These are phyloP conservation scores for Cetonia aurata DNA, from an alignment of 2,888 invertebrate genomes.

Conservation along the genomic window DNA sequence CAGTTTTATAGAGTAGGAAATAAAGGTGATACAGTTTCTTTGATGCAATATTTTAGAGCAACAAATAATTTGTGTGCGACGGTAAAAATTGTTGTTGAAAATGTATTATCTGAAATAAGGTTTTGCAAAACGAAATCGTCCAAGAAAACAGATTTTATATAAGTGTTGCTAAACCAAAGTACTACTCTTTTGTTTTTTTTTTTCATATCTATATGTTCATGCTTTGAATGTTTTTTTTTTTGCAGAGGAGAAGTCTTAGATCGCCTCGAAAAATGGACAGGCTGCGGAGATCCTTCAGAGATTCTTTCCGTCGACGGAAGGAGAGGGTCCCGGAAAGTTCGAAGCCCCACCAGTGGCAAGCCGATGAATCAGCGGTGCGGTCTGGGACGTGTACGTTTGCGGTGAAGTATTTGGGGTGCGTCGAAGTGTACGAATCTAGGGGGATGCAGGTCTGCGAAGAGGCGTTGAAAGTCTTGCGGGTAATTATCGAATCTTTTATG, in stretches of 20 bases:
- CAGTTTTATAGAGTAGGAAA: too few relatives aligned
- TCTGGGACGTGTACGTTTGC: constrained; percentile 97
- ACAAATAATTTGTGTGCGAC: too few relatives aligned
- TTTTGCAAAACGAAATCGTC: too few relatives aligned
- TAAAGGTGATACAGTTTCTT: too few relatives aligned
- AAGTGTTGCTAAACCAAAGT: background rate
- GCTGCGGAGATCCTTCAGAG: constrained; percentile 88
- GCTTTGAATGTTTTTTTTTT: constrained; percentile 25
- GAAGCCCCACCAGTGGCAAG: constrained; percentile 98
- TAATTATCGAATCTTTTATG: constrained; percentile 68
- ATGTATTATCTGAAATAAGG: too few relatives aligned
- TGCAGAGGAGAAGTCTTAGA: constrained; percentile 75
- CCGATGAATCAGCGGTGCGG: constrained; percentile 96
- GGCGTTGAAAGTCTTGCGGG: constrained; percentile 95
- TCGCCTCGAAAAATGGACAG: constrained; percentile 89
- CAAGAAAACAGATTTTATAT: too few relatives aligned
- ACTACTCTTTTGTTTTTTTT: background rate
- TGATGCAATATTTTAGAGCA: too few relatives aligned
- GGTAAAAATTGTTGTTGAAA: too few relatives aligned
- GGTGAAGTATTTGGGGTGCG: constrained; percentile 98
- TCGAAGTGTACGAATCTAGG: constrained; percentile 98
- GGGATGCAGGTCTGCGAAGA: constrained; percentile 99
- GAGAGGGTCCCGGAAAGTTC: constrained; percentile 88
- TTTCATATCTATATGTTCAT: too few relatives aligned
- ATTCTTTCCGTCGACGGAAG: constrained; percentile 94